Evolutionary conservation across 2,888 invertebrate genomes (phyloP).

Genomic region (Torymus tubicola): DNA sequence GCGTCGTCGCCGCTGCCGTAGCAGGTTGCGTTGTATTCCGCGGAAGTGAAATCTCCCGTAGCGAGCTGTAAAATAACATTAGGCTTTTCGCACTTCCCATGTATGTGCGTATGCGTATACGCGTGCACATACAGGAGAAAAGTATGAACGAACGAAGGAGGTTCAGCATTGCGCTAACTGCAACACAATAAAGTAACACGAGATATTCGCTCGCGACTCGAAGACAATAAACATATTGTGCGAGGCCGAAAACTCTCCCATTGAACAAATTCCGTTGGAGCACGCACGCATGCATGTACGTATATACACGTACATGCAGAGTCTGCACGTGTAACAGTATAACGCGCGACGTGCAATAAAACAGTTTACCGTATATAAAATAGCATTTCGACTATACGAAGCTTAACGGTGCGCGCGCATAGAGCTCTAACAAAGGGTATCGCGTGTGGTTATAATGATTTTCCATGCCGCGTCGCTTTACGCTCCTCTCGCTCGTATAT

Average conservation of each 20-base stretch:
- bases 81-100: not conserved
- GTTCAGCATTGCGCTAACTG: too few relatives aligned
- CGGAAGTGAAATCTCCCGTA: constrained; percentile 8
- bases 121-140: not conserved
- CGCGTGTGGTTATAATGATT: constrained; percentile 3
- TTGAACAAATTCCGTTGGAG: constrained; percentile 5
- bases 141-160: not conserved
- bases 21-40: constrained; percentile 7
- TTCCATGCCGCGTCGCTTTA: constrained; percentile 9
- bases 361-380: constrained; percentile 20
- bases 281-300: not conserved
- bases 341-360: constrained; percentile 21
- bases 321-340: constrained; percentile 7
- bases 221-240: constrained; percentile 20
- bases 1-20: not conserved
- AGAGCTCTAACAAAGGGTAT: constrained; percentile 16
- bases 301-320: too few relatives aligned
- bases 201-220: not conserved
- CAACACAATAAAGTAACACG: constrained; percentile 5
- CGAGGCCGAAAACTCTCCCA: not conserved
- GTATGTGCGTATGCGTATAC: too few relatives aligned
- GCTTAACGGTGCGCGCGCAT: constrained; percentile 22
- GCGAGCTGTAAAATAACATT: constrained; percentile 12
- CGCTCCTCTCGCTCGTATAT: not conserved
- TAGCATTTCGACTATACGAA: not conserved